Percentiles rank a stretch among this genome's conserved stretches.
Conservation (phyloP, 2,888 invertebrate species). For the Hipparchia sbordonii region DNA sequence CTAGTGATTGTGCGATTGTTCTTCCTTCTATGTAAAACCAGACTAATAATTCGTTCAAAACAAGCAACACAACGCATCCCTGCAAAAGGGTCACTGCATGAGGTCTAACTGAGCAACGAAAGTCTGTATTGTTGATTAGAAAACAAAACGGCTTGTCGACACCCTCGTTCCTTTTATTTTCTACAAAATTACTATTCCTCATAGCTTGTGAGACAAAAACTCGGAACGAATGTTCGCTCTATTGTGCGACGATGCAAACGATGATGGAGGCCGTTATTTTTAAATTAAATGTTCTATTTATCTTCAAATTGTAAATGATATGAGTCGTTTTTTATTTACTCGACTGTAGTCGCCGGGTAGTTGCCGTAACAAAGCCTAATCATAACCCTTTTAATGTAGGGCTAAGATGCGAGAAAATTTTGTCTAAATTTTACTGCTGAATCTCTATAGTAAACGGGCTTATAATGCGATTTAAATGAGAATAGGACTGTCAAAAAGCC, state of each 20-base stretch:
- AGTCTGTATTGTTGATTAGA: conserved; percentile 71
- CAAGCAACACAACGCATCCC: conserved; percentile 63
- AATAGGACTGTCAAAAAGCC: no score
- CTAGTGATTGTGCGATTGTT: conserved; percentile 75
- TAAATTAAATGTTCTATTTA: conserved; percentile 61
- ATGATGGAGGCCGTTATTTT: conserved; percentile 74
- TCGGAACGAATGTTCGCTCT: conserved; percentile 65
- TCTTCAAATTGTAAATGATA: conserved; percentile 46
- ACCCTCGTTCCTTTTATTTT: conserved; percentile 75
- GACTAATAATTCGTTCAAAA: conserved; percentile 81
- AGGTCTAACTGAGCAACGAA: conserved; percentile 61
- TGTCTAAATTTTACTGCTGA: no score
- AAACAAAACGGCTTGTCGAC: conserved; percentile 79
- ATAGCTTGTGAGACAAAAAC: conserved; percentile 67
- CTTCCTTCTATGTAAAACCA: conserved; percentile 75
- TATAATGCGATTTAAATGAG: no score
- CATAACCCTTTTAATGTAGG: no score
- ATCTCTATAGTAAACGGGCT: no score
- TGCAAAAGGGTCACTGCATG: conserved; percentile 74
- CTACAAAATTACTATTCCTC: conserved; percentile 67
- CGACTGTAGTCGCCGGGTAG: no score
- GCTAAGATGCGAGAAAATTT: no score
- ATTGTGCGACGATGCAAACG: conserved; percentile 59
- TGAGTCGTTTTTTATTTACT: conserved; percentile 34
- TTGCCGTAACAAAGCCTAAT: background rate